Evolutionary conservation across 2,113 vertebrate genomes (phyloP).

Genomic region (Hylia prasina): DNA sequence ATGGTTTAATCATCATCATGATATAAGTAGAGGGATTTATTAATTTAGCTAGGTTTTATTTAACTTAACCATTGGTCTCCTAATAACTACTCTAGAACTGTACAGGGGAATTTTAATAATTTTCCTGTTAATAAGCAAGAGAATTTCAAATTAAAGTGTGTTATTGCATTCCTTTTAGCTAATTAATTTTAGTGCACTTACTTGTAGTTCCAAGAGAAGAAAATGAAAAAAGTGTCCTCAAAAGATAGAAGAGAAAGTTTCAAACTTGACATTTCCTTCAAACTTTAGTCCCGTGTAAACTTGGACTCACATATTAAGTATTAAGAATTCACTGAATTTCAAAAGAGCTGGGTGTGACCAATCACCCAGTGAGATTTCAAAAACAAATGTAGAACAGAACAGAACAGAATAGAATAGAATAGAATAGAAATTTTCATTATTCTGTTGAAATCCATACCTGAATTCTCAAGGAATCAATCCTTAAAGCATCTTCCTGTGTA

Average conservation of each 20-base stretch:
- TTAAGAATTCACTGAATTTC: background rate
- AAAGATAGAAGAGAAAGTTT: background rate
- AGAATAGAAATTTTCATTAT: background rate
- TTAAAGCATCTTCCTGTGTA: background rate
- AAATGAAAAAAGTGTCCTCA: background rate
- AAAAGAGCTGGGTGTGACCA: background rate
- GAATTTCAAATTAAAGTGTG: background rate
- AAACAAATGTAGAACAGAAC: background rate
- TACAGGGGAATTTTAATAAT: background rate
- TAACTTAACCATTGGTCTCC: background rate
- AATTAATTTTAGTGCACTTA: background rate
- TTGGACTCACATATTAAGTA: background rate
- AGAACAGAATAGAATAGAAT: no score
- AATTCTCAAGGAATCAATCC: background rate
- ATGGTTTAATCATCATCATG: background rate
- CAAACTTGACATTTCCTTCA: background rate
- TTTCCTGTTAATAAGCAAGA: background rate
- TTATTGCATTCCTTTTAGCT: background rate
- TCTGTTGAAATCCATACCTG: background rate
- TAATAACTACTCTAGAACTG: background rate
- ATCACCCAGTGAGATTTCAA: background rate
- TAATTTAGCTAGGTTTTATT: background rate
- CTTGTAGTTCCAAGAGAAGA: background rate
- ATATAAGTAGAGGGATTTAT: background rate
- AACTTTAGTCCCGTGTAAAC: background rate